Evolutionary conservation across 2,888 invertebrate species (phyloP).

Genomic region (Orchestes rusci): DNA sequence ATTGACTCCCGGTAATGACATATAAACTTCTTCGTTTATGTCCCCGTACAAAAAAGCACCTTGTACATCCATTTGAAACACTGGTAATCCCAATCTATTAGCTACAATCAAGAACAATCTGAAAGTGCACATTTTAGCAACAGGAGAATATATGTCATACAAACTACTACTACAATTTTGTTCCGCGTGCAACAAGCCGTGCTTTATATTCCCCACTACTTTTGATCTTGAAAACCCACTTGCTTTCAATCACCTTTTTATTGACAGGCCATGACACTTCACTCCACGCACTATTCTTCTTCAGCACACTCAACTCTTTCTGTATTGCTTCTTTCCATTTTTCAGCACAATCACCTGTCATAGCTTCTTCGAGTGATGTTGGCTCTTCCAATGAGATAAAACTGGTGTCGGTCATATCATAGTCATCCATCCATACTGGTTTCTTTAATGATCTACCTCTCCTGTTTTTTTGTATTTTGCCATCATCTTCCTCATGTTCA

Average conservation of each 20-base stretch:
- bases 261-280: neutral
- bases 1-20: constrained; percentile 21
- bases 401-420: constrained; percentile 5
- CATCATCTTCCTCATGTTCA: neutral
- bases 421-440: constrained; percentile 9
- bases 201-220: constrained; percentile 15
- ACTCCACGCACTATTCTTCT: neutral
- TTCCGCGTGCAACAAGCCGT: constrained; percentile 18
- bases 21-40: constrained; percentile 28
- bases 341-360: constrained; percentile 2
- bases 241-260: neutral
- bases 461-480: neutral
- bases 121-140: constrained; percentile 8
- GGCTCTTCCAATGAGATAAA: constrained; percentile 1
- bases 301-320: constrained; percentile 6
- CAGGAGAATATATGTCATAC: constrained; percentile 20
- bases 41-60: constrained; percentile 28
- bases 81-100: neutral
- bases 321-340: constrained; percentile 10
- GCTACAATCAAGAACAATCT: constrained; percentile 9
- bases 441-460: constrained; percentile 4
- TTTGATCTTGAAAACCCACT: constrained; percentile 1
- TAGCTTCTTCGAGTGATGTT: constrained; percentile 2
- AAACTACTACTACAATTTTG: constrained; percentile 14
- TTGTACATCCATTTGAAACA: constrained; percentile 27